Base-by-base conservation (phyloP, 2,113 vertebrate genomes). In the Nycticorax nycticorax region DNA sequence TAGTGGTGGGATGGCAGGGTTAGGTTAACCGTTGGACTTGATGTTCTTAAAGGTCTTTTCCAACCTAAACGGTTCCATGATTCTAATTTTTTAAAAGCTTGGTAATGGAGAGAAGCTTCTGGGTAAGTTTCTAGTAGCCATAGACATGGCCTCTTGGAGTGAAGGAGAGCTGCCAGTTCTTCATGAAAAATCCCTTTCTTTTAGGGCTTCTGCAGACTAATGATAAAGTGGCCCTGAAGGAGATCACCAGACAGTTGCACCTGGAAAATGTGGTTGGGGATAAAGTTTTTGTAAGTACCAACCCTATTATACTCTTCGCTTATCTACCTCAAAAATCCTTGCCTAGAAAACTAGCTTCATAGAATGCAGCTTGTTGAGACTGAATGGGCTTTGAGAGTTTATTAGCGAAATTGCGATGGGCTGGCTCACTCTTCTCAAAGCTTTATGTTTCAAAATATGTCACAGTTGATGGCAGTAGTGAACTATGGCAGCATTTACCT, bases 241-340 rank as follows among this genome's bases (percentile, higher is more conserved):
- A 99, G 97, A 99, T 99, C 91, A 99, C 99, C 33, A 98, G 99
- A 18, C 99, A 99, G 78, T 97, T 99, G 84, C 97, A 98, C 43
- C 97, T 99, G 95, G 99, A 99, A 97, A 99, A 99, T 26, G 99
- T 99, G 43, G 99, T 99, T 33, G 99, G 99, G 32, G 99, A 99
- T 96, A 99, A 98, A 99, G 99, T 99, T 82, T 99, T 99, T 98
- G 99, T 99, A 96, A 99, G 99, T 98, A 48, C 37, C 47, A 21
- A 30, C 37, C 80, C 27, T 1, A n/a, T 41, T 64, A 14, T 35
- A 19, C 14, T 48, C 52, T 64, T 63, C 0, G 1, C 27, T 55
- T 23, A 2, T 3, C 17, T 86, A 56, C 35, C 13, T 55, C 14
- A 12, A 11, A 77, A 77, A 28, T 3, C 33, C 45, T 41, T 14